Evolutionary conservation across 2,113 vertebrate genomes (phyloP).

Genomic region (Macroglossus sobrinus): DNA sequence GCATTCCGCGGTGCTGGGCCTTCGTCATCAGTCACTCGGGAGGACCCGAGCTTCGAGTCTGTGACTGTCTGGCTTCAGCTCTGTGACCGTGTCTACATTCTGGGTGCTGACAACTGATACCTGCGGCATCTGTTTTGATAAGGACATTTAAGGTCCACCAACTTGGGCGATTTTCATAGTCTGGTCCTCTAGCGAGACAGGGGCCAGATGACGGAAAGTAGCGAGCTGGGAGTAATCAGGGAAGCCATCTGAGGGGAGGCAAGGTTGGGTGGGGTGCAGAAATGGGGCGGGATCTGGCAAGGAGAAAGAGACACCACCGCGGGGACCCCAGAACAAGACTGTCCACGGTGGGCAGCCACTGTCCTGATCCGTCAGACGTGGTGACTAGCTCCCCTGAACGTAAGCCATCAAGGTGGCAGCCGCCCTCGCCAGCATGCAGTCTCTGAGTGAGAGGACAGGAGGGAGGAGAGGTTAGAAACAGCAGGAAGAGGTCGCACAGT

Average conservation of each 20-base stretch:
- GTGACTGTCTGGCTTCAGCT: not conserved
- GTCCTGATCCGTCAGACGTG: accelerated
- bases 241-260: not conserved
- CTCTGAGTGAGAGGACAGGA: too few relatives aligned
- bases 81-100: not conserved
- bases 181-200: not conserved
- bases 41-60: not conserved
- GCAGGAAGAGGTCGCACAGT: not conserved
- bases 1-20: accelerated
- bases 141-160: not conserved
- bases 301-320: not conserved
- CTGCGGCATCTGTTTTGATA: not conserved
- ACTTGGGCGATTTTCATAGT: not conserved
- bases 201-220: not conserved
- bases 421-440: not conserved
- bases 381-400: accelerated
- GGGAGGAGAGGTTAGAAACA: not conserved
- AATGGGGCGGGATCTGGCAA: not conserved
- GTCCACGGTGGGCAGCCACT: accelerated
- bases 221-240: too few relatives aligned
- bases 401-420: not conserved
- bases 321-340: accelerated
- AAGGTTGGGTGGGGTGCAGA: not conserved
- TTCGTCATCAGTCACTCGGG: not conserved
- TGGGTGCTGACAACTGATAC: not conserved